Base-by-base conservation (phyloP, 2,113 vertebrate species). In the Oryzias javanicus region DNA sequence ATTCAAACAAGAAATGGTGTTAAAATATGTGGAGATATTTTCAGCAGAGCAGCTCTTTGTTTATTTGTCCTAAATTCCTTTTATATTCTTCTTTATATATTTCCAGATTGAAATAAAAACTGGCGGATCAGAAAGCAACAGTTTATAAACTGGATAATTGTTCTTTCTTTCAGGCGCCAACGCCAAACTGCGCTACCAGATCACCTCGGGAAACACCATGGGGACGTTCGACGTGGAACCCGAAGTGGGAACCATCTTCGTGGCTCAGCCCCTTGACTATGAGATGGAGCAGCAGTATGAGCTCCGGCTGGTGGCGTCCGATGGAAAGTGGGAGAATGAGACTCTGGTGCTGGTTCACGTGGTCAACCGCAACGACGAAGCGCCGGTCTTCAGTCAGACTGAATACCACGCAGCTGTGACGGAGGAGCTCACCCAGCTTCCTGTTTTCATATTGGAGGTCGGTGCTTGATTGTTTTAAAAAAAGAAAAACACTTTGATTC, bases 261-360 rank as follows among this genome's bases (percentile, higher is more conserved):
- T 96, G 15, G 87, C 92, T 51, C 94, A 93, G 77, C 72, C 88
- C n/a, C 89, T 96, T 54, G 93, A 96, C 86, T 96, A 94, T 14
- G 95, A 96, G 87, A 86, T 88, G 74, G 90, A 93, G 54, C 91
- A 87, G 52, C 82, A 62, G 40, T 94, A 92, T 27, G 90, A 94
- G 68, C 90, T 96, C 22, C 81, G 79, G 6, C 86, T 96, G 81
- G 92, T 95, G 35, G 94, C 92, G 2, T 96, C 94, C 2, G 95
- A 95, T 67, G 95, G 95, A 27, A 95, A 94, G 69, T 95, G 95
- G 95, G 94, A 95, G 85, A 94, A 95, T 61, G 90, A 95, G 67
- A 94, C 94, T 12, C 80, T 89, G 66, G 81, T 95, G 52, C 60
- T 89, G 52, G 90, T 95, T 40, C 86, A 72, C 59, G 89, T 96